Evolutionary conservation across 2,888 invertebrate genomes (phyloP).

Genomic region (Hydrotaea cyrtoneurina): DNA sequence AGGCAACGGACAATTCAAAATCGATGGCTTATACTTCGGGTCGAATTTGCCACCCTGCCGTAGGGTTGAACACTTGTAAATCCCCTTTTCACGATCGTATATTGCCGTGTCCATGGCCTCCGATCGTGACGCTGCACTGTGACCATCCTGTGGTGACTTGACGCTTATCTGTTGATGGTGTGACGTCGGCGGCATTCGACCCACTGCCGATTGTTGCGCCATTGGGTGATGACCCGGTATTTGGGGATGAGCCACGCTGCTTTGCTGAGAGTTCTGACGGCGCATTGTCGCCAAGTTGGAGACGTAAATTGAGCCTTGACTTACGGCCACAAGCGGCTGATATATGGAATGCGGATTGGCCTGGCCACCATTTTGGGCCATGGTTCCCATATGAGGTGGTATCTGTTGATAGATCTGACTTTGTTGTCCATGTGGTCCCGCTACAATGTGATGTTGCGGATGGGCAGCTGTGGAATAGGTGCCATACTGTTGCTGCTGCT

Average conservation of each 20-base stretch:
- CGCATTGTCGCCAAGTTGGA: constrained; percentile 79
- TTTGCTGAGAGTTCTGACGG: constrained; percentile 76
- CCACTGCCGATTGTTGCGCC: constrained; percentile 63
- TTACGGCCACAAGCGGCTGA: constrained; percentile 78
- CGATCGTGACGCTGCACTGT: constrained; percentile 74
- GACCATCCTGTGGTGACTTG: constrained; percentile 73
- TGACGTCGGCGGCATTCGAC: constrained; percentile 65
- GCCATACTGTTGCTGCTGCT: constrained; percentile 77
- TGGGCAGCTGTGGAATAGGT: constrained; percentile 74
- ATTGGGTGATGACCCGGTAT: constrained; percentile 75
- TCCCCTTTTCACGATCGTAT: constrained; percentile 81
- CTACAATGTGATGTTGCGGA: constrained; percentile 74
- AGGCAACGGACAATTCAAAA: constrained; percentile 80
- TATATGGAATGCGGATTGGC: constrained; percentile 79
- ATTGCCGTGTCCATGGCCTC: constrained; percentile 79
- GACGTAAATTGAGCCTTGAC: constrained; percentile 77
- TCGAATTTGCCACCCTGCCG: constrained; percentile 81
- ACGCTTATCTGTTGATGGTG: constrained; percentile 71
- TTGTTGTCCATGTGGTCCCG: constrained; percentile 75
- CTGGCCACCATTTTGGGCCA: constrained; percentile 71
- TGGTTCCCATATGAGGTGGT: constrained; percentile 76
- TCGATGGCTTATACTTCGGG: constrained; percentile 81
- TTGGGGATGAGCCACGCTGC: constrained; percentile 72
- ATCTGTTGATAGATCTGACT: constrained; percentile 81
- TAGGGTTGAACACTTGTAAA: constrained; percentile 80